Conservation (phyloP, 1,140 invertebrate species). For the Platyscapa corneri region DNA sequence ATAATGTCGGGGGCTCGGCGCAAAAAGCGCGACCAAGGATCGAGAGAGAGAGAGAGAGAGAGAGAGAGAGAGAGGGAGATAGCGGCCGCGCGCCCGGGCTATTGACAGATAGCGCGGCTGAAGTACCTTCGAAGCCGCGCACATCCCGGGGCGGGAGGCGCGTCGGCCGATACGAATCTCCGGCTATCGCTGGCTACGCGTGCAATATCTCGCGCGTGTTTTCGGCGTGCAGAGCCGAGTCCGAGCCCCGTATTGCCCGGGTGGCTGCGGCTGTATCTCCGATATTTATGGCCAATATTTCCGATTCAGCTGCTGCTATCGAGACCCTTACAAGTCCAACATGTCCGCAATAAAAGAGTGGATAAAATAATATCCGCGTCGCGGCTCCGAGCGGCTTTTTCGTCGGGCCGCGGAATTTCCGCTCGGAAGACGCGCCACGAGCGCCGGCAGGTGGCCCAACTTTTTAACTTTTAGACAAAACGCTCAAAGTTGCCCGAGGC, state of each 20-base stretch:
- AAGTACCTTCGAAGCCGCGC: background rate
- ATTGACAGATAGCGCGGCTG: slow-evolving; percentile 42
- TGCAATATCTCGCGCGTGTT: slow-evolving; percentile 58
- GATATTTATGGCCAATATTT: slow-evolving; percentile 75
- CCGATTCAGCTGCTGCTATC: slow-evolving; percentile 68
- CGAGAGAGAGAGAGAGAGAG: background rate
- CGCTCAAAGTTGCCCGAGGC: too few species aligned
- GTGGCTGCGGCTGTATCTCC: slow-evolving; percentile 63
- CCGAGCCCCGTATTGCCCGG: slow-evolving; percentile 43
- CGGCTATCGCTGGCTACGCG: slow-evolving; percentile 50
- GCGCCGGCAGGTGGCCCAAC: slow-evolving; percentile 49
- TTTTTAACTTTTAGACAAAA: slow-evolving; percentile 71
- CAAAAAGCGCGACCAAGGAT: background rate
- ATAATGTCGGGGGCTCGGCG: background rate
- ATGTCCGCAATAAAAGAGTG: slow-evolving; percentile 74
- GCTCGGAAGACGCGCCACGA: too few species aligned
- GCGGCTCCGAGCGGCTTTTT: background rate
- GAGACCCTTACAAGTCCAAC: slow-evolving; percentile 73
- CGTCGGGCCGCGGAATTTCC: background rate
- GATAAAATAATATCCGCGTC: slow-evolving; percentile 72
- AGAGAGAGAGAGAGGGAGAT: background rate
- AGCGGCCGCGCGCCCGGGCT: background rate
- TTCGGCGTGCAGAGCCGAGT: slow-evolving; percentile 45
- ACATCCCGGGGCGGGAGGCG: background rate
- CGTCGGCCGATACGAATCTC: slow-evolving; percentile 22